These are phyloP conservation scores for Megaptera novaeangliae DNA, from an alignment of 2,113 vertebrate genomes.

Conservation along the genomic window DNA sequence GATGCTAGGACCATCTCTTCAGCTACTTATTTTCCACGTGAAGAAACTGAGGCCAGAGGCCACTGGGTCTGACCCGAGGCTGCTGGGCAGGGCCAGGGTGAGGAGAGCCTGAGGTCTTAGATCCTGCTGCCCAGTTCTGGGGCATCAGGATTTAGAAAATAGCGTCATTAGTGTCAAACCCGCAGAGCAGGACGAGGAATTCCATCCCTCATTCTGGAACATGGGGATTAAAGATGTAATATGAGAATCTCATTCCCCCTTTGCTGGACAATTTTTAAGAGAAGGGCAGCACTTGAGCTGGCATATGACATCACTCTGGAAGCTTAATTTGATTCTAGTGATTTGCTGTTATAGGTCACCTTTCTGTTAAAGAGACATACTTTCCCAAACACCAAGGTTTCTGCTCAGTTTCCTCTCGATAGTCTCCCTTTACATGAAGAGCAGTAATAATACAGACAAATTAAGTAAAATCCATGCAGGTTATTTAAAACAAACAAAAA, in stretches of 20 bases:
- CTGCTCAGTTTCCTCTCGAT: background rate
- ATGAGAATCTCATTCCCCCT: background rate
- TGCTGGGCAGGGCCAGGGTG: background rate
- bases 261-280: background rate
- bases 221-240: background rate
- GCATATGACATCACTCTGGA: background rate
- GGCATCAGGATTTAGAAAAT: background rate
- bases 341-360: background rate
- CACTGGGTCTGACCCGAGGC: background rate
- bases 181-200: background rate
- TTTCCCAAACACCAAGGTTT: background rate
- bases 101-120: background rate
- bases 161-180: background rate
- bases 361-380: background rate
- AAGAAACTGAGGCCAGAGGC: constrained; percentile 35
- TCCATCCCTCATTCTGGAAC: background rate
- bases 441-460: background rate
- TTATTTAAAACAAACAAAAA: background rate
- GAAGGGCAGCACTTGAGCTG: background rate
- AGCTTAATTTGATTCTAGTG: background rate
- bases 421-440: background rate
- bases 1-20: background rate
- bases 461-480: background rate
- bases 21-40: background rate
- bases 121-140: too few species aligned